Percentiles rank a stretch among this genome's conserved stretches.
These are phyloP conservation scores for Sussaba pulchella DNA, from an alignment of 2,888 invertebrate genomes.

Conservation along the genomic window DNA sequence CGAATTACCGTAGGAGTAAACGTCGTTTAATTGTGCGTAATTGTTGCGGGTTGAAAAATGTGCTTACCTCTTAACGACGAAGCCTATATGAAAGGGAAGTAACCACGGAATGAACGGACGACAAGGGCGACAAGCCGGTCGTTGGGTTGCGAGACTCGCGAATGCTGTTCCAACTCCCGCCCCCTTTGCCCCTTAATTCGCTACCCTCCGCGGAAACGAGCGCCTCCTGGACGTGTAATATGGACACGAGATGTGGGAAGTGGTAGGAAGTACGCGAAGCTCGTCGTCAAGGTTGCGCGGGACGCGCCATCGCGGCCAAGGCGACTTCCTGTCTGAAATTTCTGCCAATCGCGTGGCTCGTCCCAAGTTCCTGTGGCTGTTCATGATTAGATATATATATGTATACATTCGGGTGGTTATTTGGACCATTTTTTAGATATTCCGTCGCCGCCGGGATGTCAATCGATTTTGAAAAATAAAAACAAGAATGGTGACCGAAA, in stretches of 20 bases:
- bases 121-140: slow-evolving; percentile 73
- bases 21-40: not conserved
- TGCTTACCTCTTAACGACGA: slow-evolving; percentile 73
- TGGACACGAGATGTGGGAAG: too few relatives aligned
- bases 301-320: slow-evolving; percentile 5
- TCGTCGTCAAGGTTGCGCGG: slow-evolving; percentile 29
- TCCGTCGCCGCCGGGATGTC: too few relatives aligned
- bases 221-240: too few relatives aligned
- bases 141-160: slow-evolving; percentile 69
- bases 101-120: slow-evolving; percentile 70
- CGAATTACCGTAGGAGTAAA: too few relatives aligned
- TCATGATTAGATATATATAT: not conserved
- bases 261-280: slow-evolving; percentile 55
- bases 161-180: slow-evolving; percentile 39
- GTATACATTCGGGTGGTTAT: too few relatives aligned
- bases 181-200: too few relatives aligned
- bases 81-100: slow-evolving; percentile 70
- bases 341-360: slow-evolving; percentile 26
- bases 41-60: too few relatives aligned
- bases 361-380: not conserved
- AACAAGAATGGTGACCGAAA: too few relatives aligned
- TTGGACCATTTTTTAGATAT: too few relatives aligned
- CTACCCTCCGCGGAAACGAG: too few relatives aligned
- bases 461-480: too few relatives aligned
- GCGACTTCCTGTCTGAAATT: slow-evolving; percentile 54